Evolutionary conservation across 1,140 invertebrate genomes (phyloP), one percentile per base, ranked within the genome.

Genomic region (Acromyrmex echinatior): DNA sequence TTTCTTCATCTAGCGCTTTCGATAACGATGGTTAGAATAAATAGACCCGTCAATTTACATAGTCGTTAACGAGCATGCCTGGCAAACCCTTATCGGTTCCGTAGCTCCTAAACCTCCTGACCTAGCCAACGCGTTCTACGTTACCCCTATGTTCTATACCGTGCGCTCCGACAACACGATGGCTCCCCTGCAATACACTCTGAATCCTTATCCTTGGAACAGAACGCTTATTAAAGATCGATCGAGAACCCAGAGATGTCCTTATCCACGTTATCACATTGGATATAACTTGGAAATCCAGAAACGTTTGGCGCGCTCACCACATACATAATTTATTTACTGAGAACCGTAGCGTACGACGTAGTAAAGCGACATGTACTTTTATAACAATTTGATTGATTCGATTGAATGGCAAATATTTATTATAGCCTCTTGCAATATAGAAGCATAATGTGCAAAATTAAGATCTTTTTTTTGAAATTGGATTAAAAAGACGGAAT

Each of bases 11-110:
- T 74, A 73, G 71, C 79, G 53, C 76, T 88, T 87, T 92, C 88
- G 90, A 93, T 93, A 90, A 90, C 80, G 91, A 92, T 86, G 91
- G 92, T 92, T 93, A 93, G 92, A 93, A 94, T 93, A 94, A 94
- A 94, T 94, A 94, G 93, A 94, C 88, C 85, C 91, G 93, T 94
- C 93, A 93, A 94, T 94, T 94, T 94, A 92, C 93, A 94, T 94
- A 94, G 91, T 94, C 92, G 92, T 94, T 94, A 93, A 92, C 93
- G 86, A 89, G 88, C 80, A 91, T 87, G 81, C 87, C 89, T 93
- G 91, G 92, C 92, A 92, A 92, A 82, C 91, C 91, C 92, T 94
- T 94, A 93, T 94, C 93, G 91, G 90, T 88, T 91, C 87, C 79
- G 86, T 88, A 82, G 91, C 87, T 92, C 65, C 88, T 87, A 87